Conservation (phyloP, 2,797 vertebrate species). For the Crax fasciolata region DNA sequence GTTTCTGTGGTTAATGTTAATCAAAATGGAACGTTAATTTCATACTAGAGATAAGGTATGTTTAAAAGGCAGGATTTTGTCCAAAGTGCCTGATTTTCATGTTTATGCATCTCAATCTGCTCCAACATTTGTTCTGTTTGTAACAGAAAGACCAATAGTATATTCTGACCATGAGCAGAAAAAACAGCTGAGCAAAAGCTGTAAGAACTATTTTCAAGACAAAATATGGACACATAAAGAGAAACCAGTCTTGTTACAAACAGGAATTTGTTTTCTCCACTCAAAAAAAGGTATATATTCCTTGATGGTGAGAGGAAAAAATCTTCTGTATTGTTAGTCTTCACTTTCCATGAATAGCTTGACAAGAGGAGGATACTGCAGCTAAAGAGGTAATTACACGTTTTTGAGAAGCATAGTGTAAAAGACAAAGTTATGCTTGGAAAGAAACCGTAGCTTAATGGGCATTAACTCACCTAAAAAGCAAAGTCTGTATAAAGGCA, state of each 20-base stretch:
- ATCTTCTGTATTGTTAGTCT: background rate
- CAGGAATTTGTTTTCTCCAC: accelerated
- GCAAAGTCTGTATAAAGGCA: background rate
- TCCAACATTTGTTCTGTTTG: background rate
- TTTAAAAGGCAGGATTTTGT: background rate
- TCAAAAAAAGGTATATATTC: accelerated
- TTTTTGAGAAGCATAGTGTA: background rate
- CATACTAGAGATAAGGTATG: accelerated
- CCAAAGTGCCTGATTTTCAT: background rate
- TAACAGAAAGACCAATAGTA: background rate
- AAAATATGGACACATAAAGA: background rate
- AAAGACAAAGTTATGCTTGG: background rate
- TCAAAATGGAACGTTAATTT: background rate
- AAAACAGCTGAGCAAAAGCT: background rate
- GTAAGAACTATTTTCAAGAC: background rate
- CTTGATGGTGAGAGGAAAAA: background rate
- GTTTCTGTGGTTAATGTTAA: background rate
- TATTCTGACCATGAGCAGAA: background rate
- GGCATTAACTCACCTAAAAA: background rate
- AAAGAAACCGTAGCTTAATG: background rate
- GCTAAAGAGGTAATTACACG: background rate
- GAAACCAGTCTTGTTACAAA: background rate
- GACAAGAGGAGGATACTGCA: background rate
- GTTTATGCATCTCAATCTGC: background rate
- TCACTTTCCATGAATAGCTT: background rate